Evolutionary conservation across 2,113 vertebrate species (phyloP).

Genomic region (Campylomormyrus tamandua): DNA sequence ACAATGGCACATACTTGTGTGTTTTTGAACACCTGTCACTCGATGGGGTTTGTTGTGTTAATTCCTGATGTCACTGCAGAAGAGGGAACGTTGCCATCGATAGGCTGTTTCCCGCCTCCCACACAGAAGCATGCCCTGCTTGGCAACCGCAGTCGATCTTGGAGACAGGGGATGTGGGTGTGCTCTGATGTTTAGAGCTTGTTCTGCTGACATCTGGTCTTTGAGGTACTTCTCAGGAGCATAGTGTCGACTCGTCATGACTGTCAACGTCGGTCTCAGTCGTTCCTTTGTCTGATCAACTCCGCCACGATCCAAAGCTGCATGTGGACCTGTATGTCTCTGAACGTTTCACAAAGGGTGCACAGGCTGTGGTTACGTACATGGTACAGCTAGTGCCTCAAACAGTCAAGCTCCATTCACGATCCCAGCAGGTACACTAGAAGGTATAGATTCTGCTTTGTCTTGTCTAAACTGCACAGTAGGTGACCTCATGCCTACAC

Average conservation of each 20-base stretch:
- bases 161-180: conserved; percentile 38
- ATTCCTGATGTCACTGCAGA: not conserved
- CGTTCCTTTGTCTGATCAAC: not conserved
- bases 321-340: not conserved
- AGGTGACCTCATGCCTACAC: not conserved
- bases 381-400: not conserved
- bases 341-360: not conserved
- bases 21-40: not conserved
- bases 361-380: not conserved
- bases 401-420: not conserved
- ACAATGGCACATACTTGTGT: not conserved
- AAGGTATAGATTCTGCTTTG: not conserved
- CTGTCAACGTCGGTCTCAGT: not conserved
- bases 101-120: conserved; percentile 23
- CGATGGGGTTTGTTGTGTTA: not conserved
- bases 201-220: not conserved
- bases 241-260: not conserved
- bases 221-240: not conserved
- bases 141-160: conserved; percentile 48
- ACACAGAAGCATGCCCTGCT: conserved; percentile 31
- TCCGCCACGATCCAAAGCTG: not conserved
- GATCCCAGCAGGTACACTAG: not conserved
- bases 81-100: not conserved
- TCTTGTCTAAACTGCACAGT: not conserved
- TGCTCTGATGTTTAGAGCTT: not conserved